These are phyloP conservation scores for Sogatella furcifera DNA, from an alignment of 1,140 invertebrate genomes.

Conservation along the genomic window DNA sequence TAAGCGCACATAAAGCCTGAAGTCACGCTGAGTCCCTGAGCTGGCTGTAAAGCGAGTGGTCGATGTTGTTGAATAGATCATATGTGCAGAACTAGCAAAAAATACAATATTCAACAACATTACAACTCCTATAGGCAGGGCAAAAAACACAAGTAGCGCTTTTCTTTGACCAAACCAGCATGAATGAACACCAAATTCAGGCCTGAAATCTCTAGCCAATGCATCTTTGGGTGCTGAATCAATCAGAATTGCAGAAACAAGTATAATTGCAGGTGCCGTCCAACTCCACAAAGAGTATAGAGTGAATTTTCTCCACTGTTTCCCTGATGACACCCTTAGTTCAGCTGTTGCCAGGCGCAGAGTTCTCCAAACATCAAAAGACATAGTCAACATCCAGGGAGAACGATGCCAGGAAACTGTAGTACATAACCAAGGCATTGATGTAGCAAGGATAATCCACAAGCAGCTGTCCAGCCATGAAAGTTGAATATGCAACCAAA, in stretches of 20 bases:
- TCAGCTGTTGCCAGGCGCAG: constrained; percentile 38
- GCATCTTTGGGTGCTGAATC: constrained; percentile 33
- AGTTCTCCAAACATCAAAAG: constrained; percentile 45
- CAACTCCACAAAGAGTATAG: constrained; percentile 43
- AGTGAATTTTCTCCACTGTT: constrained; percentile 35
- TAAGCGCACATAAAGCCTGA: constrained; percentile 45
- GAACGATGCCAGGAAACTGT: constrained; percentile 42
- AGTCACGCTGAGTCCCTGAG: constrained; percentile 30
- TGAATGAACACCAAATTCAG: constrained; percentile 34
- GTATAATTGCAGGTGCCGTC: constrained; percentile 38
- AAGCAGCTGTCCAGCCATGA: constrained; percentile 32
- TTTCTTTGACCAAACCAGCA: constrained; percentile 44
- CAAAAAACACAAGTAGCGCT: constrained; percentile 42
- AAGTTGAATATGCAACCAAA: constrained; percentile 36
- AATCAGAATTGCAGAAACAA: constrained; percentile 34
- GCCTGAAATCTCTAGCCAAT: constrained; percentile 31
- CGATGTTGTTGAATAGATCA: constrained; percentile 38
- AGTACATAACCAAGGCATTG: constrained; percentile 38
- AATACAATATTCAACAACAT: constrained; percentile 39
- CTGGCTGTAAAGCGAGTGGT: constrained; percentile 28
- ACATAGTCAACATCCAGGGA: constrained; percentile 49
- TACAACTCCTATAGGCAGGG: constrained; percentile 36
- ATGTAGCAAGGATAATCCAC: constrained; percentile 27
- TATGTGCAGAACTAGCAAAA: constrained; percentile 38
- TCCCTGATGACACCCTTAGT: constrained; percentile 33